phyloP scores from a whole-genome alignment of 37 sponge, comb jelly and placozoan species.

The Chondrosia reniformis region DNA sequence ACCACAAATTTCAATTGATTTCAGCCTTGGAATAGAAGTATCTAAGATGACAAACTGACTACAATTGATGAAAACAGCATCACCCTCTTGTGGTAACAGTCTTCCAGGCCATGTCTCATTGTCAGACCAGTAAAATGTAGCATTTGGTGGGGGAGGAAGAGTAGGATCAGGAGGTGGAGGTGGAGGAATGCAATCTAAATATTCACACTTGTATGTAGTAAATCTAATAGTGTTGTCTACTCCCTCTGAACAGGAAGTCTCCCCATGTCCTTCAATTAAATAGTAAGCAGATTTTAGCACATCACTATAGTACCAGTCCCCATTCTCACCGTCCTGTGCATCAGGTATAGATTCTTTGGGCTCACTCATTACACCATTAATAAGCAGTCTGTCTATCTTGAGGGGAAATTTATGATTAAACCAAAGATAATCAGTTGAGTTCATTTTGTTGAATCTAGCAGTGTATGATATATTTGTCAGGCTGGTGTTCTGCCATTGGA shows the following conservation, averaged over 20 bases:
- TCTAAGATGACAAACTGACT: constrained; percentile 74
- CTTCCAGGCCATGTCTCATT: constrained; percentile 29
- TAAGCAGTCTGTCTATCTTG: constrained; percentile 29
- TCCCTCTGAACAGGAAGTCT: neutral
- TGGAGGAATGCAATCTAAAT: constrained; percentile 53
- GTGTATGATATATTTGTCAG: constrained; percentile 67
- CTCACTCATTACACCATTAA: constrained; percentile 10
- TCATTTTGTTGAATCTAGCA: constrained; percentile 29
- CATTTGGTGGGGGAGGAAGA: constrained; percentile 60
- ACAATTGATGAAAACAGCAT: constrained; percentile 66
- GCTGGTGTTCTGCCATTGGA: constrained; percentile 39
- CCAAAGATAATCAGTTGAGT: constrained; percentile 26
- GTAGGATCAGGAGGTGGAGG: constrained; percentile 55
- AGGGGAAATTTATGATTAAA: constrained; percentile 40
- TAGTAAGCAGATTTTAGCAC: constrained; percentile 32
- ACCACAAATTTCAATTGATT: constrained; percentile 61
- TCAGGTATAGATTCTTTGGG: constrained; percentile 11
- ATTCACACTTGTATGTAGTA: constrained; percentile 47
- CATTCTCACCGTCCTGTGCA: constrained; percentile 17
- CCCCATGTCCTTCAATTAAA: constrained; percentile 37
- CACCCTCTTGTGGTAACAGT: constrained; percentile 13
- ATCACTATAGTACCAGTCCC: constrained; percentile 45
- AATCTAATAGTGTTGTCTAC: constrained; percentile 14
- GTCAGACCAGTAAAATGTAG: constrained; percentile 67
- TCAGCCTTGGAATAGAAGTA: constrained; percentile 33